A percentile compares a stretch with the other conserved stretches of the same genome.
These are phyloP conservation scores for Dorcus hopei DNA, from an alignment of 2,888 invertebrate genomes.

Conservation along the genomic window DNA sequence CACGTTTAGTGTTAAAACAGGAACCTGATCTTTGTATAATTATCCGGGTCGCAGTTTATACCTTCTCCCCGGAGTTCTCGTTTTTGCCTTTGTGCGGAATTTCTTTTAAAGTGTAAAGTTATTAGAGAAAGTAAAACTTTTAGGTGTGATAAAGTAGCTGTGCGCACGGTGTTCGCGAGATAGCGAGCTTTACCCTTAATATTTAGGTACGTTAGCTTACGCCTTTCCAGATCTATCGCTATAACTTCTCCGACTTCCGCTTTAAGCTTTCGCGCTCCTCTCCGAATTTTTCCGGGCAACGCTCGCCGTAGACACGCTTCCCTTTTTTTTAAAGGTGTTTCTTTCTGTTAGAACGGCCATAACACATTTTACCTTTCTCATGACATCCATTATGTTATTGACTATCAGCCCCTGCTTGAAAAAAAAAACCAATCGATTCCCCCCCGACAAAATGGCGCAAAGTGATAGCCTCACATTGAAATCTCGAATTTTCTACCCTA, in stretches of 20 bases:
- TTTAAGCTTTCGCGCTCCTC: slow-evolving; percentile 2
- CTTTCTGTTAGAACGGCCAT: not conserved
- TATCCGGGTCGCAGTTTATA: not conserved
- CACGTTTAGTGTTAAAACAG: too few species aligned
- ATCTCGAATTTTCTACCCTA: too few species aligned
- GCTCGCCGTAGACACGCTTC: too few species aligned
- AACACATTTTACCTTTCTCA: not conserved
- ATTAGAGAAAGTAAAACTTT: not conserved
- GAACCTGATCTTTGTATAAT: too few species aligned
- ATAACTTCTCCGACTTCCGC: slow-evolving; percentile 11
- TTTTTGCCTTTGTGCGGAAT: slow-evolving; percentile 6
- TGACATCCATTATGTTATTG: slow-evolving; percentile 9
- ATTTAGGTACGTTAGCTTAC: slow-evolving; percentile 1
- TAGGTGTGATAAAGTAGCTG: slow-evolving; percentile 8
- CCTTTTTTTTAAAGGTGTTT: too few species aligned
- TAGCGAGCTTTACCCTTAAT: slow-evolving; percentile 3
- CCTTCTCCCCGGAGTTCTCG: not conserved
- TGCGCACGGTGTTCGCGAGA: not conserved
- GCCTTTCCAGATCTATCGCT: slow-evolving; percentile 8
- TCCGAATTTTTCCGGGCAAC: not conserved
- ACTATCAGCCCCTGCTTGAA: not conserved
- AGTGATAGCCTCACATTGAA: not conserved
- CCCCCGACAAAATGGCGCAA: slow-evolving; percentile 4
- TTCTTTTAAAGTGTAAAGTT: not conserved
- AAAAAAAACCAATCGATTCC: slow-evolving; percentile 1